phyloP scores from a whole-genome alignment of 2,113 vertebrate genomes.

The Clarias magur region DNA sequence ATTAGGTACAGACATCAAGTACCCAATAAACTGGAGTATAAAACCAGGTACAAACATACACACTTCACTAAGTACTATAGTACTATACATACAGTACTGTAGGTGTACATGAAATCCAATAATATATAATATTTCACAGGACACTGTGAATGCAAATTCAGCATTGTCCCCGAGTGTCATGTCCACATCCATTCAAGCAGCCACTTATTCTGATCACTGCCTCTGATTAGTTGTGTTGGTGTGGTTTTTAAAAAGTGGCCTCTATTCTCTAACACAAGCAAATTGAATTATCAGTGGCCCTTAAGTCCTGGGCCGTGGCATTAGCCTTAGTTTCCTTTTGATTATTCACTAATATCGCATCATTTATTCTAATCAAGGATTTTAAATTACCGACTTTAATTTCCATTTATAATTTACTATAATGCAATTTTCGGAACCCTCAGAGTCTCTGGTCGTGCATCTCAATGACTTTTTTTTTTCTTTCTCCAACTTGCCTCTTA shows the following conservation, averaged over 20 bases:
- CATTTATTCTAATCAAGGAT: conserved; percentile 46
- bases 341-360: conserved; percentile 42
- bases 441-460: conserved; percentile 5
- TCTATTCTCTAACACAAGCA: conserved; percentile 38
- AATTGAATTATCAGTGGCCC: conserved; percentile 35
- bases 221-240: conserved; percentile 25
- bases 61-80: too few relatives aligned
- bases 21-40: background rate
- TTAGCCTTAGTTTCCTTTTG: conserved; percentile 38
- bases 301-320: conserved; percentile 34
- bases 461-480: conserved; percentile 27
- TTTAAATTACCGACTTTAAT: conserved; percentile 39
- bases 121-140: background rate
- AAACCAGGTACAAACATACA: background rate
- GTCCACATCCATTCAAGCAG: conserved; percentile 16
- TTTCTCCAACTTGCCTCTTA: background rate
- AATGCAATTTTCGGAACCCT: conserved; percentile 35
- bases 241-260: conserved; percentile 37
- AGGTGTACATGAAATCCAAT: background rate
- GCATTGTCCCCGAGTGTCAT: background rate
- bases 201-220: conserved; percentile 23
- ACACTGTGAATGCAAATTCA: background rate
- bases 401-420: conserved; percentile 42
- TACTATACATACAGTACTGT: too few relatives aligned
- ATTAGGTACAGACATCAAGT: background rate